Evolutionary conservation across 2,113 vertebrate species (phyloP).

Genomic region (Neomonachus schauinslandi): DNA sequence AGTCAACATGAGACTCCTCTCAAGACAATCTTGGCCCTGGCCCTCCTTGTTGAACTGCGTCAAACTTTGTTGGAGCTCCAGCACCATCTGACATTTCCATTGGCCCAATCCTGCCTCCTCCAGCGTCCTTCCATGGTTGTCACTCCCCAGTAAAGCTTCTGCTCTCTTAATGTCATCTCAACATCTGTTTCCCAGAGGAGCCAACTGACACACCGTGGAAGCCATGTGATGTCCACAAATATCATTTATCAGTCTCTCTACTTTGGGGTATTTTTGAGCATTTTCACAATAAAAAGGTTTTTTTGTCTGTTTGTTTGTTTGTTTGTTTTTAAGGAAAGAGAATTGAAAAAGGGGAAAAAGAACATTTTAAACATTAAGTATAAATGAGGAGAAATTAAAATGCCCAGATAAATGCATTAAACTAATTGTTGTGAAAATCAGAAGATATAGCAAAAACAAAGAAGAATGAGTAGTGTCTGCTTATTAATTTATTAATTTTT

Average conservation of each 20-base stretch:
- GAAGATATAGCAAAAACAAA: background rate
- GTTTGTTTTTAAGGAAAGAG: background rate
- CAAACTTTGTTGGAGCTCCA: background rate
- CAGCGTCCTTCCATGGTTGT: background rate
- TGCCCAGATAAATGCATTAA: background rate
- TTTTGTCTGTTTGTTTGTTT: background rate
- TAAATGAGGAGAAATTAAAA: constrained; percentile 18
- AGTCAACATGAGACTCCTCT: background rate
- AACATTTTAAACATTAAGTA: background rate
- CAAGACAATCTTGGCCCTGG: background rate
- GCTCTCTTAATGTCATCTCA: background rate
- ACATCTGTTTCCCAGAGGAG: background rate
- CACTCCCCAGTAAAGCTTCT: background rate
- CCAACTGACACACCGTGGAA: background rate
- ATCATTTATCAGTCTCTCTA: background rate
- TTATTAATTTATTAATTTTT: background rate
- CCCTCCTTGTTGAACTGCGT: background rate
- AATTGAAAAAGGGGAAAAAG: background rate
- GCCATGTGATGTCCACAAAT: background rate
- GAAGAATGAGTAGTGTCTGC: background rate
- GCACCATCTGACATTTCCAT: background rate
- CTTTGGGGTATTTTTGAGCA: background rate
- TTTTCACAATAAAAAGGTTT: background rate
- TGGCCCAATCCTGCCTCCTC: no score
- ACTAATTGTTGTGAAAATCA: background rate